phyloP scores from a whole-genome alignment of 2,113 vertebrate genomes.

The Pelodiscus sinensis region DNA sequence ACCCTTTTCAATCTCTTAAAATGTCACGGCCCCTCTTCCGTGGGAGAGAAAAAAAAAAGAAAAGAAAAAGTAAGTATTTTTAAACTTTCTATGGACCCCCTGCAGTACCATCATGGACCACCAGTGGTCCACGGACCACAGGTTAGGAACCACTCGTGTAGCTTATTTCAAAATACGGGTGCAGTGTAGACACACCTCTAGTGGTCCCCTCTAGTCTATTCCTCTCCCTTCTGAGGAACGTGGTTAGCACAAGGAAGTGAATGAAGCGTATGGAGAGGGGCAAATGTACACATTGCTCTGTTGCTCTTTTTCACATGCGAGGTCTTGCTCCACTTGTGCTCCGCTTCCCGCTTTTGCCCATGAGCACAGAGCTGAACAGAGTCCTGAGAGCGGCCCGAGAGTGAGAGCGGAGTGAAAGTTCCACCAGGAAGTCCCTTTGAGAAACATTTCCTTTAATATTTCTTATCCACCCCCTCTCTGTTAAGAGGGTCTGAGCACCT shows the following conservation, averaged over 20 bases:
- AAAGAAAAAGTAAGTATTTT: too few species aligned
- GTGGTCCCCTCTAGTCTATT: neutral
- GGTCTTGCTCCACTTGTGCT: neutral
- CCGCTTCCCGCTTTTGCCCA: neutral
- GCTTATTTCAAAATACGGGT: too few species aligned
- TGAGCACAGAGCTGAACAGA: neutral
- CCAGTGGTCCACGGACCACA: too few species aligned
- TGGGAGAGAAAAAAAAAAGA: too few species aligned
- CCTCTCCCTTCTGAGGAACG: neutral
- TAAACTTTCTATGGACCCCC: too few species aligned
- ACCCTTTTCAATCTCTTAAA: too few species aligned
- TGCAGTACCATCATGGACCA: too few species aligned
- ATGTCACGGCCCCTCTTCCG: too few species aligned
- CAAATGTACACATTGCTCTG: neutral
- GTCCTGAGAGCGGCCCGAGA: neutral
- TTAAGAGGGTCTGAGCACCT: neutral
- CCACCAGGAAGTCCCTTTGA: neutral
- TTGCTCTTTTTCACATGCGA: neutral
- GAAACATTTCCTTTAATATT: neutral
- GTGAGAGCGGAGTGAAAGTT: neutral
- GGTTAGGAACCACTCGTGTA: too few species aligned
- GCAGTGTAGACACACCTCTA: neutral
- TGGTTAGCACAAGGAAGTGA: neutral
- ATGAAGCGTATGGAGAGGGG: neutral
- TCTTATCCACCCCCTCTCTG: neutral